phyloP scores from a whole-genome alignment of 2,113 vertebrate species.

The Naja naja region DNA sequence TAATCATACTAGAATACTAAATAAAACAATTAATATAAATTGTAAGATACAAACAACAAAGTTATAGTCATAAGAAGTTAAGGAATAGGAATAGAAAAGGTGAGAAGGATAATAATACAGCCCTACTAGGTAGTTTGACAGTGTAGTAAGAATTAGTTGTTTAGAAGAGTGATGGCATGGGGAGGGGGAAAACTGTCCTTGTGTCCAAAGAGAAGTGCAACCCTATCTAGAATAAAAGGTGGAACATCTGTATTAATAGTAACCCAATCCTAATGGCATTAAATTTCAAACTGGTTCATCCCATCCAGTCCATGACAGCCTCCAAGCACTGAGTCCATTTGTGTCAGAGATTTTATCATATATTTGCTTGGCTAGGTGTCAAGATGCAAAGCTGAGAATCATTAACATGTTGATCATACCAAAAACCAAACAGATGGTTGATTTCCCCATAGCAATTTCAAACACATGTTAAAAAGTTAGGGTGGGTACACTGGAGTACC shows the following conservation, averaged over 20 bases:
- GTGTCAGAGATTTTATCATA: neutral
- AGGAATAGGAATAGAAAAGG: no score
- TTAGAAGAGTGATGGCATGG: no score
- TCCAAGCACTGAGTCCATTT: neutral
- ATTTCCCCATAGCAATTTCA: neutral
- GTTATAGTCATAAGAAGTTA: no score
- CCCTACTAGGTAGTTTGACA: no score
- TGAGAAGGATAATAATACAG: no score
- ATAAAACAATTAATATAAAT: no score
- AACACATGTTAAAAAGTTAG: neutral
- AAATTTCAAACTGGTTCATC: neutral
- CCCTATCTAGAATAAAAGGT: neutral
- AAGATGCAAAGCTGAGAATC: neutral
- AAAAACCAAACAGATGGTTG: neutral
- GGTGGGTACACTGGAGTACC: neutral
- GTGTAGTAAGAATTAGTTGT: no score
- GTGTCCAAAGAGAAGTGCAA: neutral
- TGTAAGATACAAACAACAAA: no score
- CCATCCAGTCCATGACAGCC: neutral
- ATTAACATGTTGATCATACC: neutral
- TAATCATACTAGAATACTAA: no score
- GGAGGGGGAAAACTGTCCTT: no score
- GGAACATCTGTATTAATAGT: neutral
- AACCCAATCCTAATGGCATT: neutral
- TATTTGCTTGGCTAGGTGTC: neutral